Evolutionary conservation across 2,113 vertebrate species (phyloP).

Genomic region (Hemiscyllium ocellatum): DNA sequence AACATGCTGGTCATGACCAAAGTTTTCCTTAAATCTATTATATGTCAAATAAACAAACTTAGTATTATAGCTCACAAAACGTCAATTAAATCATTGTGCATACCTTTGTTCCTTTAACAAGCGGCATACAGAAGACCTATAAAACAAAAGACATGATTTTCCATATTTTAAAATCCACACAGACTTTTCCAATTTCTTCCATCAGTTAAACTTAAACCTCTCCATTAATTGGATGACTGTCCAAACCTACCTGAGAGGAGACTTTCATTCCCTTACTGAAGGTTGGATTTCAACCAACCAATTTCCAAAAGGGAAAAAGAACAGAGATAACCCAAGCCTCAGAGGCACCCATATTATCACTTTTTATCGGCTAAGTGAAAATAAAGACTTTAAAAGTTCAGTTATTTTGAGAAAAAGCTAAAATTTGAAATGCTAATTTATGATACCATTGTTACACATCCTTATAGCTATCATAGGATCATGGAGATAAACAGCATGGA

Average conservation of each 20-base stretch:
- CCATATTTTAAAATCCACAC: background rate
- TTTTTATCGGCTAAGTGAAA: background rate
- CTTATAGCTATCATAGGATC: background rate
- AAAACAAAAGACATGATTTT: slow-evolving; percentile 41
- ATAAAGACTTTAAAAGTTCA: background rate
- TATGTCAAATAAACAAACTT: background rate
- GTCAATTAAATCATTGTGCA: slow-evolving; percentile 41
- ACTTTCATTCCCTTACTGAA: background rate
- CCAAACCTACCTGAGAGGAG: background rate
- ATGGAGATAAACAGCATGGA: too few relatives aligned
- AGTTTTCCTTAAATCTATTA: background rate
- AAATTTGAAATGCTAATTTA: background rate
- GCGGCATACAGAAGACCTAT: slow-evolving; percentile 68
- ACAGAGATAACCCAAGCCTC: too few relatives aligned
- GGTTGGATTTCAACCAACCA: background rate
- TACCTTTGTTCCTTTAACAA: slow-evolving; percentile 79
- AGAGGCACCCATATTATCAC: background rate
- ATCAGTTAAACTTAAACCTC: background rate
- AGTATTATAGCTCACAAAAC: background rate
- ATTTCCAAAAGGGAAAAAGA: background rate
- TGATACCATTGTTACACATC: background rate
- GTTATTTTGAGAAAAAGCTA: background rate
- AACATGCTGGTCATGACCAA: background rate
- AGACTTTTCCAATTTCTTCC: background rate
- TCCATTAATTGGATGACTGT: background rate